Conservation (phyloP, 2,888 invertebrate genomes). For the Druceiella hillmani region DNA sequence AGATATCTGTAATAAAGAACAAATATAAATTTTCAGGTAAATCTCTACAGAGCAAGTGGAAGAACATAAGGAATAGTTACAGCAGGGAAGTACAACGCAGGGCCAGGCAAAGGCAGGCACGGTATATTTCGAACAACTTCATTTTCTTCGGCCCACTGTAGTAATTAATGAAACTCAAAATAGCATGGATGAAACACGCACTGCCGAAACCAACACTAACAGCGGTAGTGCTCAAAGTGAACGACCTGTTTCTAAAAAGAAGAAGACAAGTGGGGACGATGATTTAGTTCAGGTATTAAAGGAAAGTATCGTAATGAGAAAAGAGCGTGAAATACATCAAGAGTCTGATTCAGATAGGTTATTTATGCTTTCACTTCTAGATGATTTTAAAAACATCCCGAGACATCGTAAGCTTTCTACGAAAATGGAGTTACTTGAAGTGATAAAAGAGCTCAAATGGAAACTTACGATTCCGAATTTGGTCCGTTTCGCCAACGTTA, state of each 20-base stretch:
- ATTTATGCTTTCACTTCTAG: slow-evolving; percentile 26
- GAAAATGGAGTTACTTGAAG: slow-evolving; percentile 27
- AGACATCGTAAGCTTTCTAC: slow-evolving; percentile 27
- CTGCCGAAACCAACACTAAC: slow-evolving; percentile 23
- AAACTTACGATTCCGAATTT: slow-evolving; percentile 23
- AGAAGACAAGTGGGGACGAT: slow-evolving; percentile 26
- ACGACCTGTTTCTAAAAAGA: slow-evolving; percentile 26
- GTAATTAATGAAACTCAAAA: slow-evolving; percentile 24
- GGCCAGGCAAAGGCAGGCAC: slow-evolving; percentile 25
- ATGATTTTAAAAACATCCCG: slow-evolving; percentile 25
- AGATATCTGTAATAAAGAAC: no score
- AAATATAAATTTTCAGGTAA: no score
- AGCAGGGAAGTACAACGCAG: slow-evolving; percentile 26
- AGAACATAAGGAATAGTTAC: slow-evolving; percentile 27
- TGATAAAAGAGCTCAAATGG: slow-evolving; percentile 26
- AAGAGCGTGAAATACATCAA: slow-evolving; percentile 26
- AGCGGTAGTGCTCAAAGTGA: slow-evolving; percentile 22
- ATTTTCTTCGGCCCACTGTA: slow-evolving; percentile 26
- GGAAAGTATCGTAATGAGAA: slow-evolving; percentile 27
- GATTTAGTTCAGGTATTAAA: slow-evolving; percentile 20
- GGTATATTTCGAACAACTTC: slow-evolving; percentile 27
- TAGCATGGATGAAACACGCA: slow-evolving; percentile 25
- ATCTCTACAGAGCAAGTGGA: slow-evolving; percentile 27
- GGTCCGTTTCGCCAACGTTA: slow-evolving; percentile 25
- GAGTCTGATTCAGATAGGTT: slow-evolving; percentile 26